phyloP scores from a whole-genome alignment of 1,140 invertebrate species.

The Micrasema minimum region DNA sequence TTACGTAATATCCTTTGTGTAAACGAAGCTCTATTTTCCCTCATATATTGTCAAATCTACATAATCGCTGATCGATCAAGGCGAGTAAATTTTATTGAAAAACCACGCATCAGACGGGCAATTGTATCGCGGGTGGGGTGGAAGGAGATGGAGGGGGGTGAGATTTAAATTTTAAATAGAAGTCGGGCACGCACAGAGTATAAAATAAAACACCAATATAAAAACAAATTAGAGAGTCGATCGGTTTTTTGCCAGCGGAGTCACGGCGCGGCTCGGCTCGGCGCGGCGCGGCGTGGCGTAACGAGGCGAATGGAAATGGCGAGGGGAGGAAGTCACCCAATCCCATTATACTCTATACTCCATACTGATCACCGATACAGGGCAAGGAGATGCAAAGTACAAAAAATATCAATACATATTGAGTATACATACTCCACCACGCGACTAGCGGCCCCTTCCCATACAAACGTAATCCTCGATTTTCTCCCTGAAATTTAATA shows the following conservation, averaged over 20 bases:
- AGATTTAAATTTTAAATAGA: slow-evolving; percentile 54
- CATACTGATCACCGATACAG: slow-evolving; percentile 42
- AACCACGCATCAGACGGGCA: slow-evolving; percentile 18
- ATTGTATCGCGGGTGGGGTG: slow-evolving; percentile 11
- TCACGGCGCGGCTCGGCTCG: slow-evolving; percentile 30
- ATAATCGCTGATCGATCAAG: slow-evolving; percentile 18
- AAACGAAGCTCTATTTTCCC: no score
- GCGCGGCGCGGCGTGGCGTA: no score
- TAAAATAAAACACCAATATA: slow-evolving; percentile 55
- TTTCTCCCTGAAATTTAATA: no score
- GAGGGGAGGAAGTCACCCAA: slow-evolving; percentile 39
- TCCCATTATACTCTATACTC: slow-evolving; percentile 21
- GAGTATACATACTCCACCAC: no score
- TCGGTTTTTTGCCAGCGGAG: slow-evolving; percentile 46
- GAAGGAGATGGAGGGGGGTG: slow-evolving; percentile 12
- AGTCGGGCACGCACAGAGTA: slow-evolving; percentile 51
- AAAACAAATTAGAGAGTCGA: slow-evolving; percentile 54
- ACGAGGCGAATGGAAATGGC: slow-evolving; percentile 27
- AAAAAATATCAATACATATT: not conserved
- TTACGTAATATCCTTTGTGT: no score
- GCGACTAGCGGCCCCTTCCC: no score
- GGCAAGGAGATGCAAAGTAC: slow-evolving; percentile 4
- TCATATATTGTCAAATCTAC: slow-evolving; percentile 5
- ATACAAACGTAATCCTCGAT: no score
- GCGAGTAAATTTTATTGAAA: slow-evolving; percentile 25